phyloP scores from a whole-genome alignment of 2,888 invertebrate species.

The Lithosia quadra region DNA sequence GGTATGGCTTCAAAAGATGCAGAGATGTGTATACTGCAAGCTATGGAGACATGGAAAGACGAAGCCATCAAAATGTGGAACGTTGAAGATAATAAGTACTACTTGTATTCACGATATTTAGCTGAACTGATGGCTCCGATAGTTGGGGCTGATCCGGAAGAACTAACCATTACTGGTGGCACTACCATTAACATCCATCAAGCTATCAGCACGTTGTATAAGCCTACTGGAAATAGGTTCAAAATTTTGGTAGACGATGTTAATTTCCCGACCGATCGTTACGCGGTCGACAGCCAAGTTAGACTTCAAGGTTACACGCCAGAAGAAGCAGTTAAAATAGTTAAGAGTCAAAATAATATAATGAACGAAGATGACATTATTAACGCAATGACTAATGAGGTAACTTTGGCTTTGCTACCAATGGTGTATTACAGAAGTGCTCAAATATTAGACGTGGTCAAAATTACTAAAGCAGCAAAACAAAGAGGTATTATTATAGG shows the following conservation, averaged over 20 bases:
- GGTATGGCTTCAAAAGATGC: constrained; percentile 75
- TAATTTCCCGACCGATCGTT: constrained; percentile 78
- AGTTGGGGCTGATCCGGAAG: constrained; percentile 69
- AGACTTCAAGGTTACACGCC: constrained; percentile 71
- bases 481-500: constrained; percentile 70
- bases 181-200: constrained; percentile 76
- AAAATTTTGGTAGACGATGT: constrained; percentile 77
- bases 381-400: constrained; percentile 74
- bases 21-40: constrained; percentile 59
- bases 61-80: constrained; percentile 75
- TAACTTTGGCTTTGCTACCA: constrained; percentile 68
- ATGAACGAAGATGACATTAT: constrained; percentile 73
- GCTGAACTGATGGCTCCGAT: constrained; percentile 72
- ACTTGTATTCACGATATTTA: constrained; percentile 64
- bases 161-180: constrained; percentile 65
- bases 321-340: constrained; percentile 73
- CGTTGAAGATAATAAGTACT: constrained; percentile 68
- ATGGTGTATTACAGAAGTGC: constrained; percentile 73
- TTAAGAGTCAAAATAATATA: constrained; percentile 62
- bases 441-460: constrained; percentile 74
- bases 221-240: constrained; percentile 67
- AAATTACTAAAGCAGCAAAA: constrained; percentile 68
- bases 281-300: constrained; percentile 77
- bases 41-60: constrained; percentile 69
- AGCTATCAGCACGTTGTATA: constrained; percentile 74